Conservation (phyloP, 2,888 invertebrate genomes). For the Tanypteryx hageni region DNA sequence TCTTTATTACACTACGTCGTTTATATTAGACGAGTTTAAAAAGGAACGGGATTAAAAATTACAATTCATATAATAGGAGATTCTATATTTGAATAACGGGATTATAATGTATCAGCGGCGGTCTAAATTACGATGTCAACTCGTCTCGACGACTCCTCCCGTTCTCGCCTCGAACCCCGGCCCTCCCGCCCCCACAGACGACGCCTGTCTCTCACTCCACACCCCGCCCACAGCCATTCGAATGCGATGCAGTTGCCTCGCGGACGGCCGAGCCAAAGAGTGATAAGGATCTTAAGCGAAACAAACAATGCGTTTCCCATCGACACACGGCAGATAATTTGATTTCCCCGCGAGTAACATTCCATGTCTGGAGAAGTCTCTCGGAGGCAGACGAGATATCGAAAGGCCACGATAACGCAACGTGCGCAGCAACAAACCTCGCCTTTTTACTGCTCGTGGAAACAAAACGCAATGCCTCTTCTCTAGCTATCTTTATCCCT, state of each 20-base stretch:
- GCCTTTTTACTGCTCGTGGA: neutral
- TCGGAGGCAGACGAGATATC: constrained; percentile 25
- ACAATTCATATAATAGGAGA: neutral
- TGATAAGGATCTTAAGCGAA: constrained; percentile 48
- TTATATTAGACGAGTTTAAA: too few species aligned
- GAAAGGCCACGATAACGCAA: constrained; percentile 25
- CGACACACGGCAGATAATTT: constrained; percentile 55
- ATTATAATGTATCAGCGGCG: neutral
- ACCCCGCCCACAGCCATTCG: neutral
- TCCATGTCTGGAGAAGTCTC: constrained; percentile 17
- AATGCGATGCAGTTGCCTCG: constrained; percentile 22
- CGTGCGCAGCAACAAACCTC: neutral
- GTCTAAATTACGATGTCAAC: constrained; percentile 50
- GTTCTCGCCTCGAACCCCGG: neutral
- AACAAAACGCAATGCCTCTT: neutral
- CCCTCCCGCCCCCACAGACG: neutral
- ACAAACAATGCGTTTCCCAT: constrained; percentile 61
- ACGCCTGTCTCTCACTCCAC: neutral
- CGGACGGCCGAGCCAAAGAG: neutral
- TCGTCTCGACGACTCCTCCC: neutral
- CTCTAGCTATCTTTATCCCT: neutral
- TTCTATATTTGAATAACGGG: neutral
- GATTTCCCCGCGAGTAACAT: constrained; percentile 45
- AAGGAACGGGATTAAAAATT: neutral
- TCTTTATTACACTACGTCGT: too few species aligned